A percentile compares a stretch with the other conserved stretches of the same genome.
phyloP scores from a whole-genome alignment of 2,888 invertebrate species.

The Torymus tubicola region DNA sequence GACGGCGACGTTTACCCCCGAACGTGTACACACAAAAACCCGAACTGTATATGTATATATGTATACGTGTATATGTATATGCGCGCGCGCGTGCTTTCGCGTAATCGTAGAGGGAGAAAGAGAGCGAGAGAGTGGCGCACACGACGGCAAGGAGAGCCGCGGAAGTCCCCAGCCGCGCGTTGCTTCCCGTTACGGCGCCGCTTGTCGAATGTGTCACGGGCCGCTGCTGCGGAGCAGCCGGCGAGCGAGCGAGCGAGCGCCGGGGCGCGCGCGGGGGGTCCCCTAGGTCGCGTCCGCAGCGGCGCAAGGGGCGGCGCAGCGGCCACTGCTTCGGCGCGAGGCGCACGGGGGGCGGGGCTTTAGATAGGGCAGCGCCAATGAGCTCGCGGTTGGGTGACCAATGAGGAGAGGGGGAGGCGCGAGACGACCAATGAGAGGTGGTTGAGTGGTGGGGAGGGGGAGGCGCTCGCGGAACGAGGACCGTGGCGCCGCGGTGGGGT shows the following conservation, averaged over 20 bases:
- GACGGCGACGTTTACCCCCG: neutral
- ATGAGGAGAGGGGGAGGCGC: conserved; percentile 44
- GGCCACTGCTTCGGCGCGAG: conserved; percentile 59
- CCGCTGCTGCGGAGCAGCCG: conserved; percentile 54
- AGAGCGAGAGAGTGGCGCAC: neutral
- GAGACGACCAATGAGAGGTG: conserved; percentile 17
- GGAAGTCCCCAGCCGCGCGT: conserved; percentile 75
- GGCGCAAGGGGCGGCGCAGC: conserved; percentile 44
- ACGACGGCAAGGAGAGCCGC: conserved; percentile 5
- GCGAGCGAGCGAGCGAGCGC: conserved; percentile 70
- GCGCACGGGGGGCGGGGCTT: conserved; percentile 48
- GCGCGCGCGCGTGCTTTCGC: conserved; percentile 25
- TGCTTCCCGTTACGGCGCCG: conserved; percentile 77
- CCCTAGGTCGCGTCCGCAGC: conserved; percentile 70
- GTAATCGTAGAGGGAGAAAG: neutral
- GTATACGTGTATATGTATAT: too few species aligned
- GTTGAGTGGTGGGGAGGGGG: neutral
- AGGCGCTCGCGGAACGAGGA: conserved; percentile 52
- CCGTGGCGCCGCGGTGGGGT: conserved; percentile 71
- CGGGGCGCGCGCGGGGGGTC: conserved; percentile 62
- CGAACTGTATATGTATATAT: too few species aligned
- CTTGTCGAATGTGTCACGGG: conserved; percentile 77
- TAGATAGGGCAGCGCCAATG: conserved; percentile 58
- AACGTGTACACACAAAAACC: neutral
- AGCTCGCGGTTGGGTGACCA: conserved; percentile 24